A percentile compares a stretch with the other conserved stretches of the same genome.
These are phyloP conservation scores for Scopus umbretta DNA, from an alignment of 2,113 vertebrate genomes.

Conservation along the genomic window DNA sequence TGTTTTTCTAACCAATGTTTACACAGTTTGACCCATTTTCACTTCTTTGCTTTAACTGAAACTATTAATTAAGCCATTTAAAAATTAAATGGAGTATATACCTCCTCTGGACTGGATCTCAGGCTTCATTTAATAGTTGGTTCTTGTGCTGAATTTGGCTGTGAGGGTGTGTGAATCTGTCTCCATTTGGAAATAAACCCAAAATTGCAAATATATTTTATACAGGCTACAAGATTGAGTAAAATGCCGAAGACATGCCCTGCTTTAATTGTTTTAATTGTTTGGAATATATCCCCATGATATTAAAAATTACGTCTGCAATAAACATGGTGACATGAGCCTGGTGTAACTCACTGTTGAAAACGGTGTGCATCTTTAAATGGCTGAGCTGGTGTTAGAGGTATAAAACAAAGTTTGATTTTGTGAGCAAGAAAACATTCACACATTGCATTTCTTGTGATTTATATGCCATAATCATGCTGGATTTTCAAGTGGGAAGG, in stretches of 20 bases:
- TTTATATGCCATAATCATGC: background rate
- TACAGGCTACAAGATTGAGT: background rate
- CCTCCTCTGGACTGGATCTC: conserved; percentile 36
- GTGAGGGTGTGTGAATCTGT: conserved; percentile 53
- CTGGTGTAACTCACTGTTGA: background rate
- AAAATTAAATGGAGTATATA: conserved; percentile 52
- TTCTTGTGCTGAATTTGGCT: conserved; percentile 15
- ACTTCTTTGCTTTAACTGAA: conserved; percentile 42
- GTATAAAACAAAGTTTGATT: background rate
- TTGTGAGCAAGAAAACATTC: background rate
- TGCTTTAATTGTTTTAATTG: conserved; percentile 46
- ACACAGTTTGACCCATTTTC: conserved; percentile 62
- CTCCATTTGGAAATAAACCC: conserved; percentile 32
- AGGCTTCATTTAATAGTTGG: conserved; percentile 56
- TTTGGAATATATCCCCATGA: background rate
- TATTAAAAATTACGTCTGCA: conserved; percentile 13
- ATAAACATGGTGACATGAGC: background rate
- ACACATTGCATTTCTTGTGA: background rate
- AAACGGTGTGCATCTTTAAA: background rate
- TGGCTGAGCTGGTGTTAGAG: background rate
- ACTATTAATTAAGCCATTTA: conserved; percentile 63
- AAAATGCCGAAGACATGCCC: background rate
- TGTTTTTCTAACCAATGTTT: conserved; percentile 57
- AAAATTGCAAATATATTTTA: conserved; percentile 47
- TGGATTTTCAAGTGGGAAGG: conserved; percentile 17